phyloP scores from a whole-genome alignment of 1,140 invertebrate species.

The Drosophila ananassae region DNA sequence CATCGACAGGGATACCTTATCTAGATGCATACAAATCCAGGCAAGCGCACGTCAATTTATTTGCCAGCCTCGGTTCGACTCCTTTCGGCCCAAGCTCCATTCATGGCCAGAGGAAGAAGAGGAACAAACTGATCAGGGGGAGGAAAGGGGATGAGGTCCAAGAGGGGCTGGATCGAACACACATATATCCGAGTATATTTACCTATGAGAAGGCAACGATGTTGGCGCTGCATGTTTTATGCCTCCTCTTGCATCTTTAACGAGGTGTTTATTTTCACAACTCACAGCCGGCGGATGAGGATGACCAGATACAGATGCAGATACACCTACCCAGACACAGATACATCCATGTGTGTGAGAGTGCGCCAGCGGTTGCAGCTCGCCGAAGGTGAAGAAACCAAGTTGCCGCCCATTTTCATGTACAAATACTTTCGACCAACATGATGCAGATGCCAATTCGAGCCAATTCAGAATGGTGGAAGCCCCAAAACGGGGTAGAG shows the following conservation, averaged over 20 bases:
- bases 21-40: conserved; percentile 82
- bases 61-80: conserved; percentile 57
- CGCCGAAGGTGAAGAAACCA: conserved; percentile 77
- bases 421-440: conserved; percentile 59
- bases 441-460: conserved; percentile 78
- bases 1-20: conserved; percentile 63
- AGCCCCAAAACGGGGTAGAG: not conserved
- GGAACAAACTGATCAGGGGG: not conserved
- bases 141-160: not conserved
- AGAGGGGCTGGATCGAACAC: conserved; percentile 9
- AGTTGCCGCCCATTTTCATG: conserved; percentile 77
- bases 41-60: conserved; percentile 82
- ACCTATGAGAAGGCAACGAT: conserved; percentile 62
- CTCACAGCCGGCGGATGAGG: conserved; percentile 63
- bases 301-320: conserved; percentile 23
- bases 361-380: conserved; percentile 50
- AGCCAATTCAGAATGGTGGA: conserved; percentile 47
- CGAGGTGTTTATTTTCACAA: conserved; percentile 84
- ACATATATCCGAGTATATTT: conserved; percentile 49
- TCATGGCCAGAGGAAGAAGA: conserved; percentile 30
- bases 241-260: conserved; percentile 80
- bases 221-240: conserved; percentile 81
- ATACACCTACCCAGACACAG: conserved; percentile 13
- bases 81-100: conserved; percentile 31
- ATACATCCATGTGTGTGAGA: conserved; percentile 18